phyloP scores from a whole-genome alignment of 2,888 invertebrate species.

The Sepioteuthis lessoniana region DNA sequence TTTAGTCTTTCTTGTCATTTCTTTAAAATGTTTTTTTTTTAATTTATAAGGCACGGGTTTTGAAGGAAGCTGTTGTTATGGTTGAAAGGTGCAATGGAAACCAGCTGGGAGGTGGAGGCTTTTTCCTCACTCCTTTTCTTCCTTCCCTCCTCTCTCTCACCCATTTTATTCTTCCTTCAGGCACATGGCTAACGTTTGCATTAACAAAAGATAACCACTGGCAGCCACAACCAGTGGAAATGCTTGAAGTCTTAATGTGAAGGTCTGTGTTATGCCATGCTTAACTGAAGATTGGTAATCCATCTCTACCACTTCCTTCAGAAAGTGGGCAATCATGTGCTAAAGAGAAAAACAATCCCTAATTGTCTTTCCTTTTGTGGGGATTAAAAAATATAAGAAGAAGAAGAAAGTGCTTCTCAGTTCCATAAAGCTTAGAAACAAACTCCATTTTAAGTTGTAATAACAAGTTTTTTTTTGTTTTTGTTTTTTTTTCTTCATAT shows the following conservation, averaged over 20 bases:
- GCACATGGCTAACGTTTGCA: conserved; percentile 21
- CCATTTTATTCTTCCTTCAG: not conserved
- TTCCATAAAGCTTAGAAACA: not conserved
- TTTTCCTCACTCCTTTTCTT: not conserved
- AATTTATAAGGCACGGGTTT: conserved; percentile 25
- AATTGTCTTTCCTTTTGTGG: not conserved
- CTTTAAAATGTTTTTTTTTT: not conserved
- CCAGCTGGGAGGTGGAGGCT: conserved; percentile 8
- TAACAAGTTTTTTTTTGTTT: not conserved
- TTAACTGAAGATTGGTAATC: not conserved
- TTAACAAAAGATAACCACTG: conserved; percentile 33
- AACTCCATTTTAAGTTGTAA: not conserved
- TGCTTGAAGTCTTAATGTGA: not conserved
- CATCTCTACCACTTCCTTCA: not conserved
- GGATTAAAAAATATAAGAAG: not conserved
- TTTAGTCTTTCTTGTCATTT: not conserved
- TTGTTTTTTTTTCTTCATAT: not conserved
- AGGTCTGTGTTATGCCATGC: conserved; percentile 8
- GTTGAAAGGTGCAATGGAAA: conserved; percentile 5
- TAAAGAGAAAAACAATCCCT: conserved; percentile 40
- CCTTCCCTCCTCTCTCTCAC: not conserved
- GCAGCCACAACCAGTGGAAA: conserved; percentile 20
- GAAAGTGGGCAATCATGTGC: not conserved
- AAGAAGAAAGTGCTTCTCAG: not conserved
- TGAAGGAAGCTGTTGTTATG: conserved; percentile 21